Conservation (phyloP, 2,113 vertebrate species). For the Nettapus auritus region DNA sequence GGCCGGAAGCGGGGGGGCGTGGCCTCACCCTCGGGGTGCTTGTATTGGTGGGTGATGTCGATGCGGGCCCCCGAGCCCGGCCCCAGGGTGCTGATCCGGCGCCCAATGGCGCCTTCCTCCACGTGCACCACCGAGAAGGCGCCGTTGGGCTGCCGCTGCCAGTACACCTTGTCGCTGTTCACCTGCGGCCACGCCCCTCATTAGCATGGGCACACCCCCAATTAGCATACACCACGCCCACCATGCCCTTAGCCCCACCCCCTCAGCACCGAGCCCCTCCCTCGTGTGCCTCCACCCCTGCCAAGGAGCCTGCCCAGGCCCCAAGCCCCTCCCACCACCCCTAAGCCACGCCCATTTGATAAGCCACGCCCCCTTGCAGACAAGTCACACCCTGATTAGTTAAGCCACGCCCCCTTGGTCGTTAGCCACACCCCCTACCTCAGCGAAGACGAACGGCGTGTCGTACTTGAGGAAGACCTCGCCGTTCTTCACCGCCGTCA, state of each 20-base stretch:
- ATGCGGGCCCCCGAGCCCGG: slow-evolving; percentile 79
- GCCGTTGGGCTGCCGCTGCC: slow-evolving; percentile 82
- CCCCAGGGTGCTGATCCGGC: slow-evolving; percentile 86
- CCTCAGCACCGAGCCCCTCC: too few species aligned
- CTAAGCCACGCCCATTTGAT: too few species aligned
- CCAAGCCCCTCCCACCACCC: too few species aligned
- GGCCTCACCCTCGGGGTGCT: slow-evolving; percentile 83
- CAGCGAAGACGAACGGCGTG: slow-evolving; percentile 87
- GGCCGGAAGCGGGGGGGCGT: too few species aligned
- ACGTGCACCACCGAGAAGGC: slow-evolving; percentile 81
- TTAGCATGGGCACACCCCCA: background rate
- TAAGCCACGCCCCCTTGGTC: too few species aligned
- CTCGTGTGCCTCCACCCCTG: too few species aligned
- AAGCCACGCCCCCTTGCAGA: too few species aligned
- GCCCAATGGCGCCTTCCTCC: slow-evolving; percentile 81
- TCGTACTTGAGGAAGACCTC: slow-evolving; percentile 89
- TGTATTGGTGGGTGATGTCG: slow-evolving; percentile 87
- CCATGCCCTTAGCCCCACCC: too few species aligned
- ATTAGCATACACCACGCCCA: rapidly evolving
- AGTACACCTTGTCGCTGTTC: slow-evolving; percentile 92
- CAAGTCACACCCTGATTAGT: too few species aligned
- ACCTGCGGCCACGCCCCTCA: slow-evolving; percentile 74
- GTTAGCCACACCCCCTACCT: slow-evolving; percentile 71
- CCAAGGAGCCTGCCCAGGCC: too few species aligned
- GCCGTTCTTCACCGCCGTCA: slow-evolving; percentile 86